These are phyloP conservation scores for Euschistus heros DNA, from an alignment of 1,140 invertebrate genomes.

Conservation along the genomic window DNA sequence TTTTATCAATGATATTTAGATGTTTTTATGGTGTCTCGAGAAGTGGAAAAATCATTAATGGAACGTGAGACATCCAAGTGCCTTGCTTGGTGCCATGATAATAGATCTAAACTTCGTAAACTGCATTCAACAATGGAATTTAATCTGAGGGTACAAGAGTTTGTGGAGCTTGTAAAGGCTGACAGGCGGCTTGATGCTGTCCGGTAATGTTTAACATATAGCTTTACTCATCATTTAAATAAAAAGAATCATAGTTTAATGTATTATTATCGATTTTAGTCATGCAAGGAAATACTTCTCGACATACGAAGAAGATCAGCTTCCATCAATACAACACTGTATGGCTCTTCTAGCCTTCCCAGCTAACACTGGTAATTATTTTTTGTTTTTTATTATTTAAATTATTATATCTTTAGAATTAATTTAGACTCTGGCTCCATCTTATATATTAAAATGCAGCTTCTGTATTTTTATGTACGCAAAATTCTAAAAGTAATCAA, in stretches of 20 bases:
- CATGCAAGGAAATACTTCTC: conserved; percentile 90
- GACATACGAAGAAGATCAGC: conserved; percentile 72
- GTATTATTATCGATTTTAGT: conserved; percentile 36
- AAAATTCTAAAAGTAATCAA: no score
- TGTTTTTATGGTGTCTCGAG: conserved; percentile 78
- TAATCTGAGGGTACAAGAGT: conserved; percentile 87
- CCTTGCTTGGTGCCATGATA: conserved; percentile 94
- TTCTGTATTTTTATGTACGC: no score
- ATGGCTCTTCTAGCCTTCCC: conserved; percentile 93
- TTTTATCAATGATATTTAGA: no score
- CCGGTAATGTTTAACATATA: conserved; percentile 37
- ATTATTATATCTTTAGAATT: no score
- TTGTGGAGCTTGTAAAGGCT: conserved; percentile 83
- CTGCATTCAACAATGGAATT: conserved; percentile 84
- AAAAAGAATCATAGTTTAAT: background rate
- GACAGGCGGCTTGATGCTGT: conserved; percentile 84
- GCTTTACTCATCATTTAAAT: no score
- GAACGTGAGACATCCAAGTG: conserved; percentile 77
- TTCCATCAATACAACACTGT: conserved; percentile 79
- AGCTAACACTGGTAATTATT: conserved; percentile 51
- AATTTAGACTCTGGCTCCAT: no score
- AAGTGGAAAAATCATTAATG: conserved; percentile 70
- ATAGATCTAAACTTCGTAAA: conserved; percentile 90
- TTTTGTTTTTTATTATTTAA: no score
- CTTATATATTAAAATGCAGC: no score